A percentile compares a stretch with the other conserved stretches of the same genome.
phyloP scores from a whole-genome alignment of 2,113 vertebrate genomes.

The Catharus minimus region DNA sequence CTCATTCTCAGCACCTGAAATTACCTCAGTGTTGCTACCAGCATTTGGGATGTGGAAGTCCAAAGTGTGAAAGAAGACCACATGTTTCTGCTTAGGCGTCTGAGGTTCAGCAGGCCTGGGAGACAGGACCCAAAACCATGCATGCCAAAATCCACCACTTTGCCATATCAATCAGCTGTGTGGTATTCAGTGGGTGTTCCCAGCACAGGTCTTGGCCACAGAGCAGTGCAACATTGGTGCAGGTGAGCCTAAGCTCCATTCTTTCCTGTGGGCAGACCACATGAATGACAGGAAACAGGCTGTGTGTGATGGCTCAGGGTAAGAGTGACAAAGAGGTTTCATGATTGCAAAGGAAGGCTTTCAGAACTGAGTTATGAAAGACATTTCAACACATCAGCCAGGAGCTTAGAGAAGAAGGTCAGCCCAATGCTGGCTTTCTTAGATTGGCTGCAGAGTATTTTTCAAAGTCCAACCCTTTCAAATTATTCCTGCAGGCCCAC shows the following conservation, averaged over 20 bases:
- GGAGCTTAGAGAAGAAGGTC: background rate
- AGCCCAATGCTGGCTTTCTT: background rate
- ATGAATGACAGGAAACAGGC: background rate
- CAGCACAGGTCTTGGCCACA: background rate
- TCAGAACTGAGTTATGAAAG: background rate
- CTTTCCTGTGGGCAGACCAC: background rate
- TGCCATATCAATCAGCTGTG: background rate
- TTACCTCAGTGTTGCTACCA: background rate
- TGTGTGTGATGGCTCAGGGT: rapidly evolving
- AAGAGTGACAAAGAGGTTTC: background rate
- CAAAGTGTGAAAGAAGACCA: background rate
- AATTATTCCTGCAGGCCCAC: background rate
- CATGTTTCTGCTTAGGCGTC: background rate
- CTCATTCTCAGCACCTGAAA: background rate
- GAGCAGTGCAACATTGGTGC: background rate
- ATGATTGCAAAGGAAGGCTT: background rate
- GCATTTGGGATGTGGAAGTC: background rate
- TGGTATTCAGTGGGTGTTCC: background rate
- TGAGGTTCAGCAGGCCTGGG: background rate
- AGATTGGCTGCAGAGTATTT: background rate
- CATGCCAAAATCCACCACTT: background rate
- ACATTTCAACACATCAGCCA: background rate
- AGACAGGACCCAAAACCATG: background rate
- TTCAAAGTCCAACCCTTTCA: background rate
- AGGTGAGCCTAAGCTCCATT: background rate